A percentile compares a stretch with the other conserved stretches of the same genome.
Conservation (phyloP, 2,113 vertebrate species). For the Motacilla alba region DNA sequence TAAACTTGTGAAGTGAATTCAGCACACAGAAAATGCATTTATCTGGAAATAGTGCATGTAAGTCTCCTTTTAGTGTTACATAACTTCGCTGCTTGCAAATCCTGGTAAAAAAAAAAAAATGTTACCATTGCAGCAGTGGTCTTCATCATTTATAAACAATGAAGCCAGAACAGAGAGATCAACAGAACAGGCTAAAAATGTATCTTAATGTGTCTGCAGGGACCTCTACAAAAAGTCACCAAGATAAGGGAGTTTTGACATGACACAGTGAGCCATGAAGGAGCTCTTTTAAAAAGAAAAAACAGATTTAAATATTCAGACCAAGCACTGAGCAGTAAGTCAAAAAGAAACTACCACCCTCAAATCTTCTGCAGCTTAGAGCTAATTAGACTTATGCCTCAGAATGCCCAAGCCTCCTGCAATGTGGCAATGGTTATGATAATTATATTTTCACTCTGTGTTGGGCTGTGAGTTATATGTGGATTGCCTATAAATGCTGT, state of each 20-base stretch:
- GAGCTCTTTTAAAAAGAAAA: constrained; percentile 68
- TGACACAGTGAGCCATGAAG: constrained; percentile 59
- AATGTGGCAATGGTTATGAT: constrained; percentile 70
- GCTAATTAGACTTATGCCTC: constrained; percentile 75
- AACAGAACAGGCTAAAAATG: constrained; percentile 71
- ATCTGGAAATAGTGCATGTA: constrained; percentile 4
- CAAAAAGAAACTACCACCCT: constrained; percentile 64
- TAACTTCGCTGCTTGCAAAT: constrained; percentile 2
- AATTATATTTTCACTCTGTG: constrained; percentile 67
- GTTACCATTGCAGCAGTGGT: constrained; percentile 26
- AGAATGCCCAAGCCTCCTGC: constrained; percentile 52
- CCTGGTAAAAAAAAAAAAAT: constrained; percentile 45
- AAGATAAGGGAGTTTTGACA: constrained; percentile 67
- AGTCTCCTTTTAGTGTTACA: not conserved
- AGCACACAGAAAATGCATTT: constrained; percentile 6
- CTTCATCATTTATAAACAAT: constrained; percentile 65
- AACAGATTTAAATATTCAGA: constrained; percentile 73
- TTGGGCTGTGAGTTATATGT: constrained; percentile 61
- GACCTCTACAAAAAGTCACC: constrained; percentile 64
- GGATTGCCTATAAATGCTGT: constrained; percentile 45
- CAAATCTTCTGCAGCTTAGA: constrained; percentile 72
- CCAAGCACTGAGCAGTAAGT: constrained; percentile 61
- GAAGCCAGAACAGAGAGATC: constrained; percentile 64
- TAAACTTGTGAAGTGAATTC: constrained; percentile 29
- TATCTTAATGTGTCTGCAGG: constrained; percentile 53